These are phyloP conservation scores for Drosophila cyrtoloma DNA, from an alignment of 2,888 invertebrate genomes.

Conservation along the genomic window DNA sequence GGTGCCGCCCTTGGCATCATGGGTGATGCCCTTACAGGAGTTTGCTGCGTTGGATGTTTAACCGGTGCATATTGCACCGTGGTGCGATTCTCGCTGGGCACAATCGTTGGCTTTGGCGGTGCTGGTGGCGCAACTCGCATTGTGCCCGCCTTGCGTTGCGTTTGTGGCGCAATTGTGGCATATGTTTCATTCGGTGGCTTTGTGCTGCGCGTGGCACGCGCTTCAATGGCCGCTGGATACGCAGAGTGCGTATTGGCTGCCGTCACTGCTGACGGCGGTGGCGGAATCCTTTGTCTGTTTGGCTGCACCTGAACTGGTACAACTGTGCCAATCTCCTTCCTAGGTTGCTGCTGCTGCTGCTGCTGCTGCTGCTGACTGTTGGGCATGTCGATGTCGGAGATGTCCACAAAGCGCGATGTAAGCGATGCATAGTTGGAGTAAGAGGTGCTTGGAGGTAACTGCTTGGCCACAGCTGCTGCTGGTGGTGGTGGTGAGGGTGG, in stretches of 20 bases:
- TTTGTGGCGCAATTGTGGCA: constrained; percentile 65
- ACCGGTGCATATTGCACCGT: constrained; percentile 23
- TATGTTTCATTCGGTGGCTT: constrained; percentile 39
- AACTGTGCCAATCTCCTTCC: constrained; percentile 45
- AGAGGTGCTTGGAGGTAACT: neutral
- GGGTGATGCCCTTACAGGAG: constrained; percentile 8
- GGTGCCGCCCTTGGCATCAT: constrained; percentile 17
- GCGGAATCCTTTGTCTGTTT: constrained; percentile 47
- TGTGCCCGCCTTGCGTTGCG: constrained; percentile 56
- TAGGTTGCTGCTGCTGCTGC: constrained; percentile 29
- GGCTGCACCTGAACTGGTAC: constrained; percentile 58
- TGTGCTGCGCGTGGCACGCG: constrained; percentile 26
- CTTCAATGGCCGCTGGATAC: constrained; percentile 49
- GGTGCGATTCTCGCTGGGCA: constrained; percentile 26
- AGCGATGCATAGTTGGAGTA: constrained; percentile 65
- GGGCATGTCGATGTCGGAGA: constrained; percentile 60
- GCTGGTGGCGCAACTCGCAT: constrained; percentile 63
- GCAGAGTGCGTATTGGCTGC: constrained; percentile 55
- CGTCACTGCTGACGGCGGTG: constrained; percentile 66
- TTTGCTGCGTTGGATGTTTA: constrained; percentile 31
- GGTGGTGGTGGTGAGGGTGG: constrained; percentile 55
- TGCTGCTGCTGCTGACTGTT: constrained; percentile 12
- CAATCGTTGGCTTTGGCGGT: constrained; percentile 55
- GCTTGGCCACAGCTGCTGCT: neutral
- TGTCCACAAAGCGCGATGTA: constrained; percentile 66